phyloP scores from a whole-genome alignment of 2,113 vertebrate genomes.

The Otus sunia region DNA sequence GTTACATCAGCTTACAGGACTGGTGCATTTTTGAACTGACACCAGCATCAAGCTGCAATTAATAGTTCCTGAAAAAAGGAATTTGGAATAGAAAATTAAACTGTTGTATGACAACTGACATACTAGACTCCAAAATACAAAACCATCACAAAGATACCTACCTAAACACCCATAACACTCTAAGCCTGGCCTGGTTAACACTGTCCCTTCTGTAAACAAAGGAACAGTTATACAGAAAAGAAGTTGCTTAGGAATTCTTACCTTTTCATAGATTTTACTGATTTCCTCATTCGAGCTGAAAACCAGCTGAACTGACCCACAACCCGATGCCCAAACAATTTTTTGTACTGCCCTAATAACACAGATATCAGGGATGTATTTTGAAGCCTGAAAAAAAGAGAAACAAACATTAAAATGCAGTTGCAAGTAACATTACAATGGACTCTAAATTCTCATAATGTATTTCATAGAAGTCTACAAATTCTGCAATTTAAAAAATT shows the following conservation, averaged over 20 bases:
- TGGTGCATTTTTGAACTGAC: not conserved
- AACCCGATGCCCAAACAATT: slow-evolving; percentile 98
- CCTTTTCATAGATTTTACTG: slow-evolving; percentile 98
- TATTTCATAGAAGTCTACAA: not conserved
- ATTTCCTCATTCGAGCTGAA: slow-evolving; percentile 98
- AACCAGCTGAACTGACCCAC: slow-evolving; percentile 93
- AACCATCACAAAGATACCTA: not conserved
- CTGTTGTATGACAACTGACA: not conserved
- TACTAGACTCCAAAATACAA: not conserved
- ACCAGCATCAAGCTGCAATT: not conserved
- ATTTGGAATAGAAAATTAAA: not conserved
- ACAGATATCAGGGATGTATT: slow-evolving; percentile 98
- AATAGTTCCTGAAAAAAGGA: not conserved
- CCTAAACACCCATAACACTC: not conserved
- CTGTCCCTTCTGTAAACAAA: not conserved
- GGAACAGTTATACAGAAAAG: not conserved
- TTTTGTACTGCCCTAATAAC: slow-evolving; percentile 97
- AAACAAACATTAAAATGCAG: slow-evolving; percentile 48
- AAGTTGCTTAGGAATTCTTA: slow-evolving; percentile 60
- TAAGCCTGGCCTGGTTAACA: not conserved
- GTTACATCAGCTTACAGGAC: not conserved
- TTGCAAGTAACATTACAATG: not conserved
- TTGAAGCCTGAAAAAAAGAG: slow-evolving; percentile 87
- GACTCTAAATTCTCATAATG: not conserved
- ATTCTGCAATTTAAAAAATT: not conserved